These are phyloP conservation scores for Eucidaris tribuloides DNA, from an alignment of 35 echinoderm and acorn worm genomes.

Conservation along the genomic window DNA sequence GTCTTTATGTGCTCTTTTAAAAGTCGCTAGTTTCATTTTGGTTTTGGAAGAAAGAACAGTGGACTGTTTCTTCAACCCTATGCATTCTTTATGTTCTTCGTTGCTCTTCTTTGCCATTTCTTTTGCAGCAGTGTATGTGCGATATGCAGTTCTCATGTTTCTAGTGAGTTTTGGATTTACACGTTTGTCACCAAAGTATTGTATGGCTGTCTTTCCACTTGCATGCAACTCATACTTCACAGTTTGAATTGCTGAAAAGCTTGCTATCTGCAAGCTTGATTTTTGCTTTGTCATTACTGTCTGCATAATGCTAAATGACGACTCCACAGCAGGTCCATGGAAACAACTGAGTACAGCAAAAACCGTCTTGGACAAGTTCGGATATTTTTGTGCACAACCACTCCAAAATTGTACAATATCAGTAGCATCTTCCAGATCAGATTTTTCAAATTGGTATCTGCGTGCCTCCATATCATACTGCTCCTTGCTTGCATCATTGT, in stretches of 20 bases:
- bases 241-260: constrained; percentile 7
- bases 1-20: too few species aligned
- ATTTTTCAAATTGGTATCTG: background rate
- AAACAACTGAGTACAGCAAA: constrained; percentile 31
- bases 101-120: background rate
- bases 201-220: background rate
- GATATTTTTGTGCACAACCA: background rate
- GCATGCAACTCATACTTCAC: constrained; percentile 15
- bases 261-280: constrained; percentile 12
- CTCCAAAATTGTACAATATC: constrained; percentile 9
- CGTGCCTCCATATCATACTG: constrained; percentile 23
- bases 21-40: too few species aligned
- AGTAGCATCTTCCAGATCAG: background rate
- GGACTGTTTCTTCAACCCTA: too few species aligned
- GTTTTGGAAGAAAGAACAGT: too few species aligned
- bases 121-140: background rate
- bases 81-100: too few species aligned
- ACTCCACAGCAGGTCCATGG: constrained; percentile 37
- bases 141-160: constrained; percentile 15
- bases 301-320: constrained; percentile 44
- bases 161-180: background rate
- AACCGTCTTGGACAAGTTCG: constrained; percentile 26
- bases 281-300: background rate
- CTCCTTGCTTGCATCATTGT: background rate
- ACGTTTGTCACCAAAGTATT: constrained; percentile 6